Percentiles rank a stretch among this genome's conserved stretches.
Conservation (phyloP, 2,888 invertebrate genomes). For the Balanococcus diminutus region DNA sequence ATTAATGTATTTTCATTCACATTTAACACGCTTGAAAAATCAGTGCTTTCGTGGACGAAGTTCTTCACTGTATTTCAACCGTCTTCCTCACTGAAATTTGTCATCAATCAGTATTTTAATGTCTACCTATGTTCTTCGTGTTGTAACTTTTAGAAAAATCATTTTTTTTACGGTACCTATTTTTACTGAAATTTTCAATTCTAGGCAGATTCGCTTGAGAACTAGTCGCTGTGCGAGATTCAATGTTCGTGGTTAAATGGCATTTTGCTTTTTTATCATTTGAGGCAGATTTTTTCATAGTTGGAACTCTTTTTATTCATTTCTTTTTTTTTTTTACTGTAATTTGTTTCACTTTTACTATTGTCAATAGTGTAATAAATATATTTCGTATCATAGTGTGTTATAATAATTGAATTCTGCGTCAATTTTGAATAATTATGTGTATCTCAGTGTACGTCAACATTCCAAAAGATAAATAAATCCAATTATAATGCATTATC, state of each 20-base stretch:
- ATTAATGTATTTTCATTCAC: not conserved
- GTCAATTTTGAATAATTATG: not conserved
- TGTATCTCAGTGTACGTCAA: not conserved
- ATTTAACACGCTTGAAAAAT: not conserved
- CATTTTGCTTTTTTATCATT: not conserved
- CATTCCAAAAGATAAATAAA: too few species aligned
- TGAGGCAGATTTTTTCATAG: not conserved
- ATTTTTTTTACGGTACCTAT: not conserved
- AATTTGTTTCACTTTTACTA: constrained; percentile 11
- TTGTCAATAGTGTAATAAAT: not conserved
- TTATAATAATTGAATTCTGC: not conserved
- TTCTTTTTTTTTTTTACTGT: constrained; percentile 13
- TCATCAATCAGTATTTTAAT: not conserved
- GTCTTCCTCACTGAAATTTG: constrained; percentile 8
- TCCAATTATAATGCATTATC: too few species aligned
- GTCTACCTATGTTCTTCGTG: not conserved
- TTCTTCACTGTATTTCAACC: not conserved
- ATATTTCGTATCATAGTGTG: not conserved
- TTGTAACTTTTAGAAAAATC: not conserved
- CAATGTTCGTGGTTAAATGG: not conserved
- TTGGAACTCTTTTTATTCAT: not conserved
- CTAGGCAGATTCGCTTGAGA: not conserved
- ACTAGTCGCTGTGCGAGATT: not conserved
- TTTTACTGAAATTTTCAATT: not conserved
- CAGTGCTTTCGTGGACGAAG: not conserved